Base-by-base conservation (phyloP, 2,113 vertebrate genomes). In the Sprattus sprattus region DNA sequence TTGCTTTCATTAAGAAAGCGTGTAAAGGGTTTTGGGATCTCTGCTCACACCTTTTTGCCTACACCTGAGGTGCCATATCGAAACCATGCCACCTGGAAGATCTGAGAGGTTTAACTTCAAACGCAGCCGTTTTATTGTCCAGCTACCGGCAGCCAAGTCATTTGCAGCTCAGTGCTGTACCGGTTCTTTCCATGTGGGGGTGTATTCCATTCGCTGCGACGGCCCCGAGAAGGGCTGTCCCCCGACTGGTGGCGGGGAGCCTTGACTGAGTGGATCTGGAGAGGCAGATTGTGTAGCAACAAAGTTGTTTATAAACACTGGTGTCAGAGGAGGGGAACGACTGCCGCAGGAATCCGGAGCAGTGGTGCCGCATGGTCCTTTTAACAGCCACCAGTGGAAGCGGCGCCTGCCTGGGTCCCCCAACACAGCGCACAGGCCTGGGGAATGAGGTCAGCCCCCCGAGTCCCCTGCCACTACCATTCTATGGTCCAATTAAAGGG, bases 231-330 rank as follows among this genome's bases (percentile, higher is more conserved):
- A 50, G 32, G 22, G 3, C 4, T 18, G 49, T 47, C 50, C 71
- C 64, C 9, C 9, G 13, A 32, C 20, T 64, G 1, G 67, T 39
- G 28, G 67, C 9, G 13, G 50, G 50, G 28, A 32, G 67, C 50
- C 39, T 49, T 50, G 81, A 86, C 54, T 39, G 60, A 46, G 60
- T 81, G 60, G 82, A 25, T 83, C 60, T 75, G 45, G 84, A 85
- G 54, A 46, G 39, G 52, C 32, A 25, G 54, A 86, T 82, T 85
- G 71, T 88, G 60, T 89, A 86, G 88, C 88, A 89, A 88, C 86
- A 81, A 20, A 85, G 64, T 54, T 90, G 86, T 89, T 89, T 87
- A 86, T 89, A 87, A 91, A 89, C 88, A 88, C 22, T 49, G 81
- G 45, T 84, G 87, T 85, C 80, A 49, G 49, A 82, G 82, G 22